Percentiles rank a stretch among this genome's conserved stretches.
phyloP scores from a whole-genome alignment of 2,797 vertebrate genomes.

The Amblyopsis hoosieri region DNA sequence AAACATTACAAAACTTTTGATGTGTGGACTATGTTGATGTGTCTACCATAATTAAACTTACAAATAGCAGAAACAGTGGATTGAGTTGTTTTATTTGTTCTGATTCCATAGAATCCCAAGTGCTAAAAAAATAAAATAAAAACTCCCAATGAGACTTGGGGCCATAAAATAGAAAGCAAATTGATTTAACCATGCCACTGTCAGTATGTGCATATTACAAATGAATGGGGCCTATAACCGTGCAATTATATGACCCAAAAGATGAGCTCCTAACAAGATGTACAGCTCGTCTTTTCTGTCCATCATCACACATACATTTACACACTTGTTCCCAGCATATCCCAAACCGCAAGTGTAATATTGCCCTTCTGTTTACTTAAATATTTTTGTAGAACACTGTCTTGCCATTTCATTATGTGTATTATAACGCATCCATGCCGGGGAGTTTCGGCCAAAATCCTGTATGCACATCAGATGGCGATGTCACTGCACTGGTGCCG shows the following conservation, averaged over 20 bases:
- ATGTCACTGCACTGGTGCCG: background rate
- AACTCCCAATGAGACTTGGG: conserved; percentile 15
- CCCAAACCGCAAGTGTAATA: no score
- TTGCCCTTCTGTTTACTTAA: no score
- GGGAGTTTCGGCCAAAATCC: conserved; percentile 1
- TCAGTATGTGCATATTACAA: background rate
- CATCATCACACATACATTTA: no score
- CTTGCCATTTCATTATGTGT: no score
- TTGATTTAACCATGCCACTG: no score
- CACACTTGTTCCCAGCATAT: conserved; percentile 1
- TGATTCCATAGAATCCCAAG: conserved; percentile 10
- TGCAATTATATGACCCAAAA: conserved; percentile 23
- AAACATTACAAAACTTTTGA: no score
- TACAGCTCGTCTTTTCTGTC: background rate
- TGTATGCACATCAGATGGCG: background rate
- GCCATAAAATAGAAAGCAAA: conserved; percentile 20
- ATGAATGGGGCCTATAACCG: conserved; percentile 9
- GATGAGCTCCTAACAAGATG: conserved; percentile 15
- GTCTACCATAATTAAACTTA: no score
- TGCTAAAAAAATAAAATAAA: conserved; percentile 9
- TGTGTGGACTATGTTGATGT: no score
- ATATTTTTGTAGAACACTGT: no score
- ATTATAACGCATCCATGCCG: conserved; percentile 4
- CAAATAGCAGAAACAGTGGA: conserved; percentile 9
- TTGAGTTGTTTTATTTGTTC: conserved; percentile 29